Conservation (phyloP, 1,140 invertebrate genomes). For the Caerostris extrusa region DNA sequence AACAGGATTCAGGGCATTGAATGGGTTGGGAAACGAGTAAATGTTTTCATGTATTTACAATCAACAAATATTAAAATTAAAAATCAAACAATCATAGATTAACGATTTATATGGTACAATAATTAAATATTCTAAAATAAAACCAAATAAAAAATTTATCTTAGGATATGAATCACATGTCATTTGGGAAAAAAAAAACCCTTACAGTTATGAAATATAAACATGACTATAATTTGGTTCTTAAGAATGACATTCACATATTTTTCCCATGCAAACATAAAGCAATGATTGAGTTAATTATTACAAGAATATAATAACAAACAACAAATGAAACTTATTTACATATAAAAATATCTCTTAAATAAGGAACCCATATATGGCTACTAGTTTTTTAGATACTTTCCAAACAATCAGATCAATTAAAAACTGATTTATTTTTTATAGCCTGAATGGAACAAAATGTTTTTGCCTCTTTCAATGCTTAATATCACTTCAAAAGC, state of each 20-base stretch:
- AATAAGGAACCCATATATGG: slow-evolving; percentile 69
- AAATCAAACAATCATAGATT: not conserved
- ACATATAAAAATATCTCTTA: slow-evolving; percentile 52
- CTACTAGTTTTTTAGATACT: slow-evolving; percentile 27
- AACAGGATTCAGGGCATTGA: not conserved
- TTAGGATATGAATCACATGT: not conserved
- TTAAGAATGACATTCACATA: slow-evolving; percentile 40
- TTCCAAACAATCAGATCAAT: slow-evolving; percentile 44
- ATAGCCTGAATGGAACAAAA: slow-evolving; percentile 16
- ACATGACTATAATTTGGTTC: slow-evolving; percentile 40
- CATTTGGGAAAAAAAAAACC: not conserved
- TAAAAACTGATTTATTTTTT: slow-evolving; percentile 34
- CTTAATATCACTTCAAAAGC: slow-evolving; percentile 29
- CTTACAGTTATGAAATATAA: not conserved
- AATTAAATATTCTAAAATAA: not conserved
- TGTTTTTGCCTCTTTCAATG: too few relatives aligned
- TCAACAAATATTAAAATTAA: not conserved
- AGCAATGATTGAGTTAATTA: slow-evolving; percentile 42
- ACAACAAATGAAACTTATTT: slow-evolving; percentile 50
- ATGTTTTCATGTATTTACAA: not conserved
- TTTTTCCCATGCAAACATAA: slow-evolving; percentile 36
- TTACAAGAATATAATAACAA: slow-evolving; percentile 13
- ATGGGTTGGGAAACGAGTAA: slow-evolving; percentile 27
- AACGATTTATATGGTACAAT: not conserved
- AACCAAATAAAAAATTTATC: not conserved